Base-by-base conservation (phyloP, 2,113 vertebrate species). In the Gambusia affinis region DNA sequence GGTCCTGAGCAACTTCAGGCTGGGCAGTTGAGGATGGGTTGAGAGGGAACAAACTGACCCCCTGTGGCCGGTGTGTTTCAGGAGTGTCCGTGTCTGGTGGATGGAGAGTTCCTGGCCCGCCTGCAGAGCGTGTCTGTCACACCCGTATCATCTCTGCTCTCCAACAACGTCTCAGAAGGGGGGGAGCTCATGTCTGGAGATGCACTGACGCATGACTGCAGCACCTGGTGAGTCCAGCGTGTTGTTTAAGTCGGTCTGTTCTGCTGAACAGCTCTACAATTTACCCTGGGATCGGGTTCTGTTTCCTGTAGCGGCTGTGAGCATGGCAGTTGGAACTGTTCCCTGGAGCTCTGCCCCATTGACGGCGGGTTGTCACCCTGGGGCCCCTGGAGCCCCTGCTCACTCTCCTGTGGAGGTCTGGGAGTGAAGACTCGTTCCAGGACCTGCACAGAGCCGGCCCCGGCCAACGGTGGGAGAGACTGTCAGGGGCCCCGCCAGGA, bases 1-100 rank as follows among this genome's bases (percentile, higher is more conserved):
- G 89, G 94, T 39, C 27, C 57, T 37, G n/a, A 30, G 42, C 5
- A 51, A 17, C 10, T 15, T n/a, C 1, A 8, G 28, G 2, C 35
- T 17, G 8, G 19, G 24, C 64, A 33, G 22, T 12, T 64, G 3
- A 64, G 8, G 42, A 42, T 7, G 42, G 24, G 8, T 42, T 24
- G 22, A 28, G 17, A 31, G 28, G 3, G 24, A 7, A 14, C 2
- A 4, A 24, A 60, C 30, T 57, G 27, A 24, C 17, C 0, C 35
- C 66, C 1, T 67, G 10, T 39, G 0, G 24, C 78, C 0, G 15
- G 39, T 82, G 33, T 85, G 67, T 83, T 73, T 71, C 71, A 97
- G 97, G 95, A 96, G 70, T 97, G 97, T 77, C 96, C 96, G 0
- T 97, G 96, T 29, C 37, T 92, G 71, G 91, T 97, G 73, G 92